Base-by-base conservation (phyloP, 2,888 invertebrate genomes). In the Cremastinae sp. region DNA sequence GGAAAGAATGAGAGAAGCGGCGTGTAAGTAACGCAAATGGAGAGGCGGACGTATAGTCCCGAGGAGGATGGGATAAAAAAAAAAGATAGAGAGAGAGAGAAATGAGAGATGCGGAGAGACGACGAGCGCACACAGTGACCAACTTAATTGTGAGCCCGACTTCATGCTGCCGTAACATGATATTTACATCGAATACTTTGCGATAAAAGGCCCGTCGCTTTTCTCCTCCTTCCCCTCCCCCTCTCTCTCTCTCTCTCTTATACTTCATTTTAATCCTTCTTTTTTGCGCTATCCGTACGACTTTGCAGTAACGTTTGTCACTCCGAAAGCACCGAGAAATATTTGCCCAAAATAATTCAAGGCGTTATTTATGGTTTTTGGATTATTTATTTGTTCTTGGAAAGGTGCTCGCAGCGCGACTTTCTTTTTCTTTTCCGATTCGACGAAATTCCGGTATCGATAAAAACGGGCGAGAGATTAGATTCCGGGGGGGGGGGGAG, bases 141-240 rank as follows among this genome's bases (percentile, higher is more conserved):
- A 78, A 75, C 80, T 83, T 82, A 82, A 83, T 83, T 82, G 79
- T 79, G 66, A 80, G 75, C 58, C 69, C 64, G 75, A 65, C 76
- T 79, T 75, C 70, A 74, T 70, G 71, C 75, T 74, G 64, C 74
- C 78, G 80, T 74, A 81, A 81, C 79, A 76, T 68, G 66, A 78
- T 79, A 79, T 79, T 80, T 74, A 80, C 79, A 79, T 78, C 68
- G 78, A 75, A 68, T 75, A 68, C 78, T 64, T 71, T 53, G 75
- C 78, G 75, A 68, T 76, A 76, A 73, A 69, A 76, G 69, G 68
- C 58, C 68, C 73, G 76, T 56, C 8, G 56, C 56, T 36, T 36
- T 43, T n/a, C n/a, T n/a, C n/a, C n/a, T n/a, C n/a, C n/a, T n/a
- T n/a, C n/a, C n/a, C n/a, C n/a, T n/a, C n/a, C n/a, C n/a, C n/a